Evolutionary conservation across 2,888 invertebrate genomes (phyloP), one percentile per base, ranked within the genome.

Genomic region (Microplitis manilae): DNA sequence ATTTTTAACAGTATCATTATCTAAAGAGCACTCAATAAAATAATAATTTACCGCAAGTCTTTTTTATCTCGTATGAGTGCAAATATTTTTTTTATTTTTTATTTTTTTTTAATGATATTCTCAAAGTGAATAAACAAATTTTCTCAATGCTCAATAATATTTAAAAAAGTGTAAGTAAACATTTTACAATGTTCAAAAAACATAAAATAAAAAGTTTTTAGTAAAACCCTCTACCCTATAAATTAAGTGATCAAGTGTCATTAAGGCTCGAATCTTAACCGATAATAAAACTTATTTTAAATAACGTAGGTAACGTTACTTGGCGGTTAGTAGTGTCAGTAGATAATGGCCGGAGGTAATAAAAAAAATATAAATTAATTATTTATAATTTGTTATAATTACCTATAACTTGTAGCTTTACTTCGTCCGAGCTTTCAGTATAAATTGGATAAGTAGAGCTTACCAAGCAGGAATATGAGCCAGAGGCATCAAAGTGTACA

Each of bases 401-500:
- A 96, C 96, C 94, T 90, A 96, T 95, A 79, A 96, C 94, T 86
- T 93, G 94, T 84, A 96, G 91, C 89, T 95, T 93, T 88, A 95
- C 94, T 85, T 93, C 92, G 85, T 94, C 94, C 50, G 96, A 95
- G 84, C 94, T 93, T 91, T 95, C 95, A 61, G 95, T 95, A 90
- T 95, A 96, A 86, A 96, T 94, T 80, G 96, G 95, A 70, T 95
- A 94, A 87, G 95, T 94, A 86, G 95, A 93, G 75, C 96, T 95
- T 39, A 96, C 96, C 87, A 95, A 94, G 88, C 96, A 96, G 77
- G 93, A 94, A 90, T 96, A 97, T 74, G 93, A 91, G 39, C 96
- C 96, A 13, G 95, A 93, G 67, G 96, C 95, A 76, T 94, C 92
- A 90, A 95, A 96, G 88, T 95, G 94, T 86, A 96, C 91, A 88